Evolutionary conservation across 2,797 vertebrate species (phyloP).

Genomic region (Cetoscarus ocellatus): DNA sequence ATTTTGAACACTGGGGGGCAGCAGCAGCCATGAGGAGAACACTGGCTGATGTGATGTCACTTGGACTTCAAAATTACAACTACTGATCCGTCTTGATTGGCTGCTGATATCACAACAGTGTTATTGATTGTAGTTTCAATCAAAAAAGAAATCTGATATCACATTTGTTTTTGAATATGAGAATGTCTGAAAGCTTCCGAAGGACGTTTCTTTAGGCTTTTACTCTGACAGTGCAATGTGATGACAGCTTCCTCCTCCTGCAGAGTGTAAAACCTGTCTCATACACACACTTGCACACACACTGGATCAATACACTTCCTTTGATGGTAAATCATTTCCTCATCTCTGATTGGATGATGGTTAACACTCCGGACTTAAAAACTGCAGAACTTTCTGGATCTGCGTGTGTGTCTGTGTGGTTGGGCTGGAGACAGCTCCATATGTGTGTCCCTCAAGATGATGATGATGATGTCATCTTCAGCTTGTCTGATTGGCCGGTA

Average conservation of each 20-base stretch:
- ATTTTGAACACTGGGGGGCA: conserved; percentile 23
- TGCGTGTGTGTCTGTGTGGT: background rate
- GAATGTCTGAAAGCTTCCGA: too few species aligned
- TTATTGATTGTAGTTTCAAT: too few species aligned
- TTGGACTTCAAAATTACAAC: background rate
- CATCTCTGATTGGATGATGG: conserved; percentile 17
- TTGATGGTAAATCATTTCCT: conserved; percentile 18
- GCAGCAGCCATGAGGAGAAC: background rate
- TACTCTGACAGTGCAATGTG: conserved; percentile 8
- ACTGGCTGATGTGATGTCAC: background rate
- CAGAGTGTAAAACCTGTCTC: background rate
- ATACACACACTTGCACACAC: conserved; percentile 12
- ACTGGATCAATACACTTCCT: background rate
- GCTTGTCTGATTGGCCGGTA: conserved; percentile 73
- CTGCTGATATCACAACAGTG: too few species aligned
- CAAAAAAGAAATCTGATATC: too few species aligned
- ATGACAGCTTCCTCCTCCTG: conserved; percentile 12
- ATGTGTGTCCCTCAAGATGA: conserved; percentile 53
- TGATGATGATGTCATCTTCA: conserved; percentile 75
- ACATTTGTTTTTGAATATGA: too few species aligned
- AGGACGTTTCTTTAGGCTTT: conserved; percentile 7
- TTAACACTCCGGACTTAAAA: conserved; percentile 7
- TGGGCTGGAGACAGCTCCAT: conserved; percentile 31
- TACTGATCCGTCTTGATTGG: background rate
- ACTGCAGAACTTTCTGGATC: conserved; percentile 18